Evolutionary conservation across 2,113 vertebrate species (phyloP).

Genomic region (Oxygymnocypris stewartii): DNA sequence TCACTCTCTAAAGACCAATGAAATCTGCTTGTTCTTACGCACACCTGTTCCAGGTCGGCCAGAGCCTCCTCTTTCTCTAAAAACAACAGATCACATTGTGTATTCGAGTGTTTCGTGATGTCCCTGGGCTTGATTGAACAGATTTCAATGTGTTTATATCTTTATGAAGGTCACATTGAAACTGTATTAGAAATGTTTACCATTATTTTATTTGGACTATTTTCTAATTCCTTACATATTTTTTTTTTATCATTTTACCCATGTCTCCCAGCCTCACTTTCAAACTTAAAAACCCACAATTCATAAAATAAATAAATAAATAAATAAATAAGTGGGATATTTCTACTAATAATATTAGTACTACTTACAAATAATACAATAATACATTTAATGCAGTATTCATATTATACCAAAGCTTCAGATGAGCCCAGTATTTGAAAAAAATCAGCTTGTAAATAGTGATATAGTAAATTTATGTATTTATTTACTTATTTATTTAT

Average conservation of each 20-base stretch:
- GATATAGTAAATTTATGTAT: no score
- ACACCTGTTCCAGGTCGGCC: conserved; percentile 44
- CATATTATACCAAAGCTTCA: neutral
- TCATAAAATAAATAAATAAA: no score
- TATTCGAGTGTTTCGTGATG: neutral
- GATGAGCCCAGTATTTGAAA: neutral
- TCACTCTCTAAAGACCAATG: conserved; percentile 22
- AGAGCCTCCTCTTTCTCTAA: conserved; percentile 20
- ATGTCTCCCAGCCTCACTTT: neutral
- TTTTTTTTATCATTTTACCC: neutral
- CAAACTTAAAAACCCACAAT: no score
- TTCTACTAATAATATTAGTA: no score
- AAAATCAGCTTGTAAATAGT: neutral
- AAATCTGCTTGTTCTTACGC: conserved; percentile 10
- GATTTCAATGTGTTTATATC: neutral
- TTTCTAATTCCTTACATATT: neutral
- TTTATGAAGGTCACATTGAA: conserved; percentile 1
- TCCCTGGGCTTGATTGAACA: neutral
- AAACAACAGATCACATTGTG: conserved; percentile 24
- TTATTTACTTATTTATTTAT: no score
- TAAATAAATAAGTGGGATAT: no score
- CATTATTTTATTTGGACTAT: neutral
- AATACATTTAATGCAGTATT: neutral
- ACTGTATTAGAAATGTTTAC: neutral
- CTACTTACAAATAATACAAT: no score